phyloP scores from a whole-genome alignment of 2,888 invertebrate genomes.

The Siphlonurus alternatus region DNA sequence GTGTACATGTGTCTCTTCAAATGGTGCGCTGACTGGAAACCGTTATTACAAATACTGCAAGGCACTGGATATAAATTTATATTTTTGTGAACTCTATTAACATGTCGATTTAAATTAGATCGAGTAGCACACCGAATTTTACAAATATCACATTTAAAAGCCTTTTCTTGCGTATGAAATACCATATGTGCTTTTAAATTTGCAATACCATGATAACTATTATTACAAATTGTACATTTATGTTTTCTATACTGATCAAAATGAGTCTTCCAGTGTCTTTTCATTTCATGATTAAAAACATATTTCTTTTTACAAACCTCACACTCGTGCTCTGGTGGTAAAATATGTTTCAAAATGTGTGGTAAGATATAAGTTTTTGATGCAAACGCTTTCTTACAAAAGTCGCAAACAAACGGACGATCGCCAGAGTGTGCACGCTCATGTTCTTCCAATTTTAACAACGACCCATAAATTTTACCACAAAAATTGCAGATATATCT shows the following conservation, averaged over 20 bases:
- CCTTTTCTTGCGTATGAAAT: not conserved
- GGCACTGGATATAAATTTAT: conserved; percentile 21
- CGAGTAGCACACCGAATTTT: not conserved
- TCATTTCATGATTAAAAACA: not conserved
- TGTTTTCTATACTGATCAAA: not conserved
- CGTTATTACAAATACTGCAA: conserved; percentile 14
- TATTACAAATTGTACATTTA: not conserved
- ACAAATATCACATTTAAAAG: not conserved
- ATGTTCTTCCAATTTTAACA: not conserved
- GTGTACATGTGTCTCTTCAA: conserved; percentile 29
- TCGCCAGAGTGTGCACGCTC: not conserved
- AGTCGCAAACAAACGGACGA: not conserved
- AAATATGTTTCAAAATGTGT: not conserved
- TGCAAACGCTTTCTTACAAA: not conserved
- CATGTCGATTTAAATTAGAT: not conserved
- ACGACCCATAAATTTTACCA: not conserved
- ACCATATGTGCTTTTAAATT: not conserved
- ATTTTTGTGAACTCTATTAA: conserved; percentile 16
- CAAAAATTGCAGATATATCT: not conserved
- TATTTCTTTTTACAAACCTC: not conserved
- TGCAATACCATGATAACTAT: not conserved
- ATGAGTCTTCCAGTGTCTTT: not conserved
- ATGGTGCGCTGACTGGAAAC: conserved; percentile 12
- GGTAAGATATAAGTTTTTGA: not conserved
- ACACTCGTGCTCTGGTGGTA: not conserved